Conservation (phyloP, 2,888 invertebrate genomes). For the Mimas tiliae region DNA sequence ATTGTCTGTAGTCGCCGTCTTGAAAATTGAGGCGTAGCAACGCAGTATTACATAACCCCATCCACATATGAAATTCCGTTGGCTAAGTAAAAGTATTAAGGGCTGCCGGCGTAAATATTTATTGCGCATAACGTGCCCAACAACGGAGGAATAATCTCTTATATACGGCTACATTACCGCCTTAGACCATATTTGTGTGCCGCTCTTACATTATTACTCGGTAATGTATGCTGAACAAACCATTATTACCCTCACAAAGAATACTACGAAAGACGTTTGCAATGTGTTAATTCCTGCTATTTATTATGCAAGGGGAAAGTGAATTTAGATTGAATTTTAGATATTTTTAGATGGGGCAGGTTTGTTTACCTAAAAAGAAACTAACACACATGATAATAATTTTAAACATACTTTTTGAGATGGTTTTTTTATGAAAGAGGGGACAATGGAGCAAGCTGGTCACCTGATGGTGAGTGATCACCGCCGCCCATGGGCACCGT, state of each 20-base stretch:
- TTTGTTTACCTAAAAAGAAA: background rate
- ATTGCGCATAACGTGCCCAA: slow-evolving; percentile 20
- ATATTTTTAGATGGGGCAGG: background rate
- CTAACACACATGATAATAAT: too few relatives aligned
- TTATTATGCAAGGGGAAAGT: slow-evolving; percentile 17
- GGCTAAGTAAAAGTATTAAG: slow-evolving; percentile 29
- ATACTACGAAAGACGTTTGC: background rate
- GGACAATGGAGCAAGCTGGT: too few relatives aligned
- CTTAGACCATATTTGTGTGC: slow-evolving; percentile 2
- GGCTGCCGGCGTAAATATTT: slow-evolving; percentile 26
- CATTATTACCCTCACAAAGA: slow-evolving; percentile 2
- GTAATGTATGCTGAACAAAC: slow-evolving; percentile 12
- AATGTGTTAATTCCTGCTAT: slow-evolving; percentile 21
- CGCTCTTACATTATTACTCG: background rate
- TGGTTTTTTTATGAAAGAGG: too few relatives aligned
- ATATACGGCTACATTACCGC: slow-evolving; percentile 19
- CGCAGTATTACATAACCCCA: slow-evolving; percentile 6
- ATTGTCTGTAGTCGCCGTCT: too few relatives aligned
- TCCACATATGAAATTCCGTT: slow-evolving; percentile 29
- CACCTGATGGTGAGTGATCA: too few relatives aligned
- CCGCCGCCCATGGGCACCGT: too few relatives aligned
- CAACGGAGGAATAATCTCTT: slow-evolving; percentile 18
- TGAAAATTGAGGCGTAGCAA: too few relatives aligned
- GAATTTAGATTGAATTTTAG: slow-evolving; percentile 15
- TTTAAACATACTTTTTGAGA: too few relatives aligned